Conservation (phyloP, 2,797 vertebrate genomes). For the Onychomys arenicola region DNA sequence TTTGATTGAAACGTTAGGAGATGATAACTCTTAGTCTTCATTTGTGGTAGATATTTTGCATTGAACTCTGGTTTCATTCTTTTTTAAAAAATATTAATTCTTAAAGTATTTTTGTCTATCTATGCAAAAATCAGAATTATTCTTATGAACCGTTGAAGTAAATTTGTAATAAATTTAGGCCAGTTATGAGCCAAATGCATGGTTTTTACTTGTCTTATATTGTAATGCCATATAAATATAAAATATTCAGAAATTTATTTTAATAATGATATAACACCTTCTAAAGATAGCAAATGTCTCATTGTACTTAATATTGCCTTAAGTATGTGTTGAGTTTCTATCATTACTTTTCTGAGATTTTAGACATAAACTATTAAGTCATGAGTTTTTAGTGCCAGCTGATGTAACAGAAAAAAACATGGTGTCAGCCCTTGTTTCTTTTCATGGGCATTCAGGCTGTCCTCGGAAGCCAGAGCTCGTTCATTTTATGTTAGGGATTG, state of each 20-base stretch:
- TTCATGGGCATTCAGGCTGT: neutral
- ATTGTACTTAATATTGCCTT: conserved; percentile 48
- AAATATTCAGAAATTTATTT: conserved; percentile 63
- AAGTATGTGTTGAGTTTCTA: neutral
- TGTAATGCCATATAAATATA: conserved; percentile 30
- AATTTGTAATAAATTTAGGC: conserved; percentile 58
- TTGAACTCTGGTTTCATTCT: conserved; percentile 55
- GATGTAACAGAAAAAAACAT: neutral
- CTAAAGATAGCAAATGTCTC: conserved; percentile 48
- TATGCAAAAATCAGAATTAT: conserved; percentile 40
- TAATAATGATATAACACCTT: conserved; percentile 46
- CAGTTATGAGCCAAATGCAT: conserved; percentile 55
- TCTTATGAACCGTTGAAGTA: conserved; percentile 51
- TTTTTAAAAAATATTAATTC: conserved; percentile 58
- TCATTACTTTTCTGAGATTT: conserved; percentile 56
- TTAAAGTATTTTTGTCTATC: conserved; percentile 36
- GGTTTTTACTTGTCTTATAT: conserved; percentile 64
- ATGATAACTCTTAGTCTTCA: conserved; percentile 49
- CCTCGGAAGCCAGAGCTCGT: neutral
- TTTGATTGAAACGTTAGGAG: conserved; percentile 54
- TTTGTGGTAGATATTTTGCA: conserved; percentile 58
- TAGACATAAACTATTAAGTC: conserved; percentile 57
- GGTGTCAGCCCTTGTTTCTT: neutral
- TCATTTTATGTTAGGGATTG: neutral
- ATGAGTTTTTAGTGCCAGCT: neutral